Conservation (phyloP, 2,797 vertebrate genomes). For the Antennarius maculatus region DNA sequence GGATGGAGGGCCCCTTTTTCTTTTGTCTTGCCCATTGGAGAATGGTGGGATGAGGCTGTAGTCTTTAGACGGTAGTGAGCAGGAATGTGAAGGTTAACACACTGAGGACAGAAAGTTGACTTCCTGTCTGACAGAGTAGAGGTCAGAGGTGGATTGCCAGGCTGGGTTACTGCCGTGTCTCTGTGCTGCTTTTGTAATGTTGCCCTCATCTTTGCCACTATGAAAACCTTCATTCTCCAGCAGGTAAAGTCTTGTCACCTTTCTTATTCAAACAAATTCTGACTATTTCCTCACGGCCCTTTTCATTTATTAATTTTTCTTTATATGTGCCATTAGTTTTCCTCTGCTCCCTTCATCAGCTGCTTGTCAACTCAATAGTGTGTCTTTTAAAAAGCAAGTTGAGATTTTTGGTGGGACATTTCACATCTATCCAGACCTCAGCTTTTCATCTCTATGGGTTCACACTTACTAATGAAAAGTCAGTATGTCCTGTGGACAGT, state of each 20-base stretch:
- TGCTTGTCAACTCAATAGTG: slow-evolving; percentile 41
- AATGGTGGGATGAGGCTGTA: not conserved
- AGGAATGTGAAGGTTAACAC: not conserved
- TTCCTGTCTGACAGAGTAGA: not conserved
- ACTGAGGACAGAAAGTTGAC: not conserved
- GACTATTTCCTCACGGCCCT: slow-evolving; percentile 41
- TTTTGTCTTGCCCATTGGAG: not conserved
- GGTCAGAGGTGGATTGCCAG: slow-evolving; percentile 21
- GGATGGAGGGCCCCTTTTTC: too few species aligned
- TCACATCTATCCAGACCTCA: slow-evolving; percentile 45
- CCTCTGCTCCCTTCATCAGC: slow-evolving; percentile 49
- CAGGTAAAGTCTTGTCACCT: slow-evolving; percentile 97
- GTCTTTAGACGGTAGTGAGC: not conserved
- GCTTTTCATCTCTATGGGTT: slow-evolving; percentile 67
- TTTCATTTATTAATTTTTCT: slow-evolving; percentile 21
- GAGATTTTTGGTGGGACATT: slow-evolving; percentile 43
- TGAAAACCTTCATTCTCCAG: slow-evolving; percentile 99
- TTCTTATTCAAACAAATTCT: slow-evolving; percentile 65
- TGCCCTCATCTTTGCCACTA: slow-evolving; percentile 93
- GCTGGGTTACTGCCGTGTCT: slow-evolving; percentile 96
- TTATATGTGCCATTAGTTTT: slow-evolving; percentile 15
- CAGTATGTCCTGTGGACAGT: slow-evolving; percentile 54
- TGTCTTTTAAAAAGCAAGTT: slow-evolving; percentile 35
- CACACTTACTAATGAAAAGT: slow-evolving; percentile 84
- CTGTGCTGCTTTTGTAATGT: slow-evolving; percentile 95